Evolutionary conservation across 1,140 invertebrate genomes (phyloP).

Genomic region (Drosophila erecta): DNA sequence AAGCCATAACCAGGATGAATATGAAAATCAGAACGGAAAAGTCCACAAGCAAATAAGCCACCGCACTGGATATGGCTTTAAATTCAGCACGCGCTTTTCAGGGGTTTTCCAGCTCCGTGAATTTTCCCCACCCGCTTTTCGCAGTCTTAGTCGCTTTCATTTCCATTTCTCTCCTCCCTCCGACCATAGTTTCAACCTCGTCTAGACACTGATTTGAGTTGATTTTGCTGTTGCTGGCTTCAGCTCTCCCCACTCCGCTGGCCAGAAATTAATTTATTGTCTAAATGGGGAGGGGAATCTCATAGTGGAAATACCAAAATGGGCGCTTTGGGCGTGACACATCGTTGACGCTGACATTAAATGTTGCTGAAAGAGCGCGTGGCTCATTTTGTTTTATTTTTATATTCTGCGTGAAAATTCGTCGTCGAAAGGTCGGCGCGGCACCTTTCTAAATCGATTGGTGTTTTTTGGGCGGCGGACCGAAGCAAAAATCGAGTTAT

Average conservation of each 20-base stretch:
- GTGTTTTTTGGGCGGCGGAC: constrained; percentile 25
- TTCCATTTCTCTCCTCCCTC: constrained; percentile 1
- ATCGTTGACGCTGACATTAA: constrained; percentile 68
- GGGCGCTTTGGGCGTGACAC: constrained; percentile 54
- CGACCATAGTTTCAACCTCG: constrained; percentile 40
- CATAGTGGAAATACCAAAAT: not conserved
- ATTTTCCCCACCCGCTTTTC: not conserved
- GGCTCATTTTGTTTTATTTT: constrained; percentile 51
- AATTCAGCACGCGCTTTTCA: constrained; percentile 63
- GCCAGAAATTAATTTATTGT: constrained; percentile 77
- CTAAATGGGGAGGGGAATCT: constrained; percentile 34
- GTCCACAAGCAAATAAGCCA: constrained; percentile 36
- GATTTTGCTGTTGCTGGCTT: constrained; percentile 36
- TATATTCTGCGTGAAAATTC: constrained; percentile 43
- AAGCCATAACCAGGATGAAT: constrained; percentile 39
- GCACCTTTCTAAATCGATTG: constrained; percentile 39
- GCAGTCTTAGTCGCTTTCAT: not conserved
- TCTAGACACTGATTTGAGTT: constrained; percentile 77
- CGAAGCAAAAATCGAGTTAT: constrained; percentile 72
- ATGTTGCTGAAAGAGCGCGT: constrained; percentile 66
- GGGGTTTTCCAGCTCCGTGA: constrained; percentile 25
- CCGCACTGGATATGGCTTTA: constrained; percentile 55
- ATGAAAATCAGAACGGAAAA: constrained; percentile 37
- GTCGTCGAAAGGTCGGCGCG: constrained; percentile 42
- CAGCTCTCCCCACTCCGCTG: constrained; percentile 7